These are phyloP conservation scores for Diadema setosum DNA, from an alignment of 35 echinoderm and acorn worm species.

Conservation along the genomic window DNA sequence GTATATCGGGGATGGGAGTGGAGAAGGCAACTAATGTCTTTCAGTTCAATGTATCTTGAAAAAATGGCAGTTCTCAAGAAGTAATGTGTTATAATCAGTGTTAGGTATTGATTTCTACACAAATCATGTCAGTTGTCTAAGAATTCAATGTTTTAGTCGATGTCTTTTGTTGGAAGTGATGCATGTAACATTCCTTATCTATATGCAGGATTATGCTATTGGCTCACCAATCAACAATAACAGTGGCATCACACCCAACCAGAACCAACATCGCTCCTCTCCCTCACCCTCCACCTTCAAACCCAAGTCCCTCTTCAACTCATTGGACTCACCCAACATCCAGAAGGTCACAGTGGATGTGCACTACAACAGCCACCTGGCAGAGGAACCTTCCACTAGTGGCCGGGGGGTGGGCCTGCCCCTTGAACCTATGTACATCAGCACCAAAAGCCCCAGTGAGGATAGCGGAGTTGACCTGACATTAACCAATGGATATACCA, in stretches of 20 bases:
- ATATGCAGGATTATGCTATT: slow-evolving; percentile 58
- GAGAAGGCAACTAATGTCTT: no score
- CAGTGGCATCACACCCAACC: slow-evolving; percentile 31
- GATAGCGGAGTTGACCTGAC: slow-evolving; percentile 91
- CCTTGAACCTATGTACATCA: slow-evolving; percentile 58
- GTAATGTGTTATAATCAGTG: no score
- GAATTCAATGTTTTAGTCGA: background rate
- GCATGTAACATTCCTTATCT: background rate
- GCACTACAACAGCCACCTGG: slow-evolving; percentile 29
- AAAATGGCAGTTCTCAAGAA: no score
- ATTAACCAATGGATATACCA: slow-evolving; percentile 4
- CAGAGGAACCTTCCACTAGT: slow-evolving; percentile 45
- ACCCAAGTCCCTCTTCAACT: background rate
- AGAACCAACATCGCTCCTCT: slow-evolving; percentile 43
- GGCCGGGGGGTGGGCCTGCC: slow-evolving; percentile 17
- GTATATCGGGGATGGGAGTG: no score
- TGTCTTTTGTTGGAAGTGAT: background rate
- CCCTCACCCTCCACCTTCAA: slow-evolving; percentile 42
- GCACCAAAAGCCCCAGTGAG: slow-evolving; percentile 89
- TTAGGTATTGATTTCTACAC: background rate
- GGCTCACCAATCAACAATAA: slow-evolving; percentile 43
- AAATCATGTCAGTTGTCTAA: background rate
- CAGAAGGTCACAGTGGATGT: slow-evolving; percentile 78
- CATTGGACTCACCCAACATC: slow-evolving; percentile 33
- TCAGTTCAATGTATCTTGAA: no score